Evolutionary conservation across 2,113 vertebrate genomes (phyloP).

Genomic region (Illadopsis cleaveri): DNA sequence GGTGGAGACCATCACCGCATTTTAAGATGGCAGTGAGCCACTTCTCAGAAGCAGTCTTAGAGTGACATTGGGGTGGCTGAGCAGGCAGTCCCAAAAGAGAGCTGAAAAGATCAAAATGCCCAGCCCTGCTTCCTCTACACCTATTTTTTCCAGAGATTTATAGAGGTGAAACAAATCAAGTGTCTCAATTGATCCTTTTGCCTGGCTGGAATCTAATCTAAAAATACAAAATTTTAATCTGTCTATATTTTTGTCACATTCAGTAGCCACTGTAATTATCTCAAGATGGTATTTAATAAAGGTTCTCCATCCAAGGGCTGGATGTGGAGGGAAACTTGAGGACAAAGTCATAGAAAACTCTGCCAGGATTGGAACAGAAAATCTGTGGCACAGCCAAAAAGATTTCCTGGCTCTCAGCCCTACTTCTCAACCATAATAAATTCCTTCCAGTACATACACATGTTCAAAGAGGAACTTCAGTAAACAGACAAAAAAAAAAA

Average conservation of each 20-base stretch:
- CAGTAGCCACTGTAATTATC: background rate
- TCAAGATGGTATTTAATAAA: background rate
- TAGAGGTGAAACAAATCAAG: background rate
- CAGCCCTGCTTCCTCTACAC: background rate
- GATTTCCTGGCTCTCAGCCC: background rate
- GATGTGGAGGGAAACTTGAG: background rate
- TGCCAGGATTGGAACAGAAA: background rate
- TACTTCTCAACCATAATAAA: background rate
- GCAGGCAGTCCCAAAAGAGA: background rate
- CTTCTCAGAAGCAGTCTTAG: background rate
- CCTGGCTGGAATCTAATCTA: background rate
- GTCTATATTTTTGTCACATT: background rate
- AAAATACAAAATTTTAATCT: background rate
- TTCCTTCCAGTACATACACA: background rate
- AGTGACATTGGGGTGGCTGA: fast-evolving
- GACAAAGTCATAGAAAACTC: background rate
- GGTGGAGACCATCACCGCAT: background rate
- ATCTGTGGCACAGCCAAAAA: background rate
- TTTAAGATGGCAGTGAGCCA: background rate
- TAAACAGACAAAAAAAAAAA: background rate
- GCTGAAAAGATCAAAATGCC: background rate
- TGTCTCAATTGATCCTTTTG: background rate
- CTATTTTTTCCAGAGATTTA: background rate
- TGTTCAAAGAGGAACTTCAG: background rate
- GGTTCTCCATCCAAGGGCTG: background rate